A percentile compares a stretch with the other conserved stretches of the same genome.
Conservation (phyloP, 2,888 invertebrate genomes). For the Apotomis capreana region DNA sequence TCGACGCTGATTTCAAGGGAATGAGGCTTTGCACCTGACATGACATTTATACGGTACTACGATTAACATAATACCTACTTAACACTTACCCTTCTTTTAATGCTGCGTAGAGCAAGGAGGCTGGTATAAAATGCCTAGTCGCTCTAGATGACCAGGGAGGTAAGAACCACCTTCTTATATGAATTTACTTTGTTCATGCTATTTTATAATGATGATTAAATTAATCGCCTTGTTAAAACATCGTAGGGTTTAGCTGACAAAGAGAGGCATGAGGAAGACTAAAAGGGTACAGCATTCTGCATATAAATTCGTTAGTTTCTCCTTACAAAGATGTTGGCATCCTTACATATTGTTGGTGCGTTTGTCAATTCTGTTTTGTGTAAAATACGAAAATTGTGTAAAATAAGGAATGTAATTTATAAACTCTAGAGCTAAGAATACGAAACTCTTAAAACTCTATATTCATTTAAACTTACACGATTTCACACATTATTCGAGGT, state of each 20-base stretch:
- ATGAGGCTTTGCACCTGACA: conserved; percentile 23
- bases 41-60: conserved; percentile 31
- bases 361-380: conserved; percentile 18
- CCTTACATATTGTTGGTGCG: conserved; percentile 21
- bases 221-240: conserved; percentile 40
- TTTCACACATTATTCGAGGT: no score
- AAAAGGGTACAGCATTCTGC: conserved; percentile 41
- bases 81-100: conserved; percentile 42
- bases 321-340: conserved; percentile 41
- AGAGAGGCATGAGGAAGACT: conserved; percentile 42
- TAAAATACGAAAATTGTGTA: background rate
- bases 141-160: conserved; percentile 98
- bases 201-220: conserved; percentile 31
- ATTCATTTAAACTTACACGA: no score
- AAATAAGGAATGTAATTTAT: no score
- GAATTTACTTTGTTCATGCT: conserved; percentile 18
- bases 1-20: background rate
- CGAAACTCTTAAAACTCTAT: no score
- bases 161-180: conserved; percentile 82
- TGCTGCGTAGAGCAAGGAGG: conserved; percentile 93
- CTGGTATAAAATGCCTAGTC: conserved; percentile 97
- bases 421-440: no score
- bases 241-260: conserved; percentile 42
- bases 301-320: conserved; percentile 41
- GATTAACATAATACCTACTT: conserved; percentile 31